Evolutionary conservation across 2,888 invertebrate species (phyloP).

Genomic region (Catocala fraxini): DNA sequence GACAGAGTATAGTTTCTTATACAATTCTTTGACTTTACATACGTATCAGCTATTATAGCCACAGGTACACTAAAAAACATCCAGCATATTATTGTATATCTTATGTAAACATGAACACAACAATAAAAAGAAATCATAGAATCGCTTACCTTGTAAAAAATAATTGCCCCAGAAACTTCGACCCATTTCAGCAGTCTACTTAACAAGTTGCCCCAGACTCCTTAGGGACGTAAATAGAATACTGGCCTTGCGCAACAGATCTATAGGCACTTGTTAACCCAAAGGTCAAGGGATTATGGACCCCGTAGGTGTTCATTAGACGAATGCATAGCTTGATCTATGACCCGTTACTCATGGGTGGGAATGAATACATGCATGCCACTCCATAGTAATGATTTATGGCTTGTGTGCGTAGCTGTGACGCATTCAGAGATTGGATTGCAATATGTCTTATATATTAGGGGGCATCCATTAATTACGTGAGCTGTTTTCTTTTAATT

Average conservation of each 20-base stretch:
- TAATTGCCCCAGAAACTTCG: not conserved
- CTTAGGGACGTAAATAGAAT: not conserved
- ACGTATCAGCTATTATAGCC: too few relatives aligned
- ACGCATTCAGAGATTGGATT: not conserved
- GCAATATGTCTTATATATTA: too few relatives aligned
- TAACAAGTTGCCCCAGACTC: not conserved
- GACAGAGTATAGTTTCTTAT: too few relatives aligned
- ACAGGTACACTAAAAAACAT: too few relatives aligned
- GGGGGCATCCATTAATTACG: too few relatives aligned
- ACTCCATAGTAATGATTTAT: not conserved
- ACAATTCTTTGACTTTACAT: too few relatives aligned
- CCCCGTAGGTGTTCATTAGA: slow-evolving; percentile 27
- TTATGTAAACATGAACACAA: too few relatives aligned
- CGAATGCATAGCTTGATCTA: slow-evolving; percentile 38
- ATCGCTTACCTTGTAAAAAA: too few relatives aligned
- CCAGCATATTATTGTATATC: too few relatives aligned
- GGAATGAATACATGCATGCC: slow-evolving; percentile 27
- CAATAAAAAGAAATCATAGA: too few relatives aligned
- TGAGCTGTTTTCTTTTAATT: too few relatives aligned
- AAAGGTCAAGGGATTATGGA: slow-evolving; percentile 49
- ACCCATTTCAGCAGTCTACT: not conserved
- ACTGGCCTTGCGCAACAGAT: slow-evolving; percentile 20
- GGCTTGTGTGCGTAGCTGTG: slow-evolving; percentile 5
- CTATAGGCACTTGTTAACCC: slow-evolving; percentile 38
- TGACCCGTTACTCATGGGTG: slow-evolving; percentile 9